Evolutionary conservation across 2,888 invertebrate species (phyloP), one percentile per base, ranked within the genome.

Genomic region (Dryocosmus kuriphilus): DNA sequence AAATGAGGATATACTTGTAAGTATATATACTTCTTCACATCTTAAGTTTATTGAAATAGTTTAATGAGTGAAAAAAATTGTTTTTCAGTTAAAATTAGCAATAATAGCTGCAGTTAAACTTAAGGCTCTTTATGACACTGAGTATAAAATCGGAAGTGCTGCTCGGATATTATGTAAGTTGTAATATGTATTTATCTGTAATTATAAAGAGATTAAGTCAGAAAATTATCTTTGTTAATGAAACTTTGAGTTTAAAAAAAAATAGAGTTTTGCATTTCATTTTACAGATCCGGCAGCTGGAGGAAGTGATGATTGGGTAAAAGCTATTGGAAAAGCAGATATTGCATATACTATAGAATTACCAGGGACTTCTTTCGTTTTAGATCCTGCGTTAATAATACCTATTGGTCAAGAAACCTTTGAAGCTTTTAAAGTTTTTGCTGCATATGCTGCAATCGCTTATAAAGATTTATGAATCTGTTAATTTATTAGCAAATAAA

Each of bases 271-370:
- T 71, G 41, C 2, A 41, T 41, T n/a, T 60, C 11, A 27, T 8
- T 71, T 55, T 65, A 2, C 51, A 61, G 94, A 94, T 83, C 89
- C 91, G 1, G 93, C 94, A 0, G 87, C 94, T 35, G 95, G 95
- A 14, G 94, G 94, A 30, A 93, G 94, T 83, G 94, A 94, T 86
- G 95, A 95, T 85, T 95, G 94, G 87, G 94, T 94, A 3, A 94
- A 93, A 84, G 93, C 86, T 2, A 90, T 92, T 16, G 91, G 90
- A 0, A 93, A 93, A 0, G 93, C 94, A 76, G 93, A 93, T 0
- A 89, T 95, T 22, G 86, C 94, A 0, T 95, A 94, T 80, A 94
- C 95, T 8, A 93, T 94, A 85, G 95, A 95, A 89, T 86, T 95
- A 75, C 94, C 95, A 0, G 94, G 93, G 1, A 7, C 5, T 30